These are phyloP conservation scores for Xenopus borealis DNA, from an alignment of 2,113 vertebrate species.

Conservation along the genomic window DNA sequence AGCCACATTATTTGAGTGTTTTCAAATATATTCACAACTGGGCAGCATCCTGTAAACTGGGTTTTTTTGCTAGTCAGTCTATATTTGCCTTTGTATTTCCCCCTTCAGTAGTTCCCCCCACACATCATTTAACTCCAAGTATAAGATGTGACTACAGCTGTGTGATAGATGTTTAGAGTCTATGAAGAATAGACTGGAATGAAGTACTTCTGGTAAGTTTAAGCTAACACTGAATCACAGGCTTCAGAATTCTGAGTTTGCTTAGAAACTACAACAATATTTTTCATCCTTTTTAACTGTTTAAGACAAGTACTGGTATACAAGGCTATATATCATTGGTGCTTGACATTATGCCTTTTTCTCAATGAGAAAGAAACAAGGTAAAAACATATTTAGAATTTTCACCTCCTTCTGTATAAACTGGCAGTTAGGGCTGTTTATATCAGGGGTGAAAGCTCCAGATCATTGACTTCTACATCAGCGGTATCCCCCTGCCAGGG, in stretches of 20 bases:
- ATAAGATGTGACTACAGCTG: conserved; percentile 69
- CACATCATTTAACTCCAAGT: conserved; percentile 90
- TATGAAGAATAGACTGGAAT: conserved; percentile 6
- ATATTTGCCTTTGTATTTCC: conserved; percentile 74
- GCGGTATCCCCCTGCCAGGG: too few species aligned
- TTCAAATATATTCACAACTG: conserved; percentile 86
- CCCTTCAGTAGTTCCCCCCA: not conserved
- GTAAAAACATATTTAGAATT: too few species aligned
- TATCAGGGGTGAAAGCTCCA: too few species aligned
- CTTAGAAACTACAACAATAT: conserved; percentile 41
- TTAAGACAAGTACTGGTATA: conserved; percentile 20
- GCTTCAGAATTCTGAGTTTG: conserved; percentile 56
- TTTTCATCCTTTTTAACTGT: conserved; percentile 54
- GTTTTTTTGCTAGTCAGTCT: conserved; percentile 77
- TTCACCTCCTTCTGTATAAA: too few species aligned
- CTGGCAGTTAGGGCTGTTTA: too few species aligned
- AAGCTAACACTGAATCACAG: conserved; percentile 59
- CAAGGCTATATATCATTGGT: conserved; percentile 17
- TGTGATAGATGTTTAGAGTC: conserved; percentile 47
- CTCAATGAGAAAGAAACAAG: not conserved
- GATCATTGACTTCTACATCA: too few species aligned
- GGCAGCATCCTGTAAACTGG: conserved; percentile 72
- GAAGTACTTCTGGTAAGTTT: conserved; percentile 62
- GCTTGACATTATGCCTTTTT: conserved; percentile 3
- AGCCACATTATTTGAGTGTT: conserved; percentile 73